A percentile compares a stretch with the other conserved stretches of the same genome.
Evolutionary conservation across 1,140 invertebrate genomes (phyloP).

Genomic region (Cheumatopsyche charites): DNA sequence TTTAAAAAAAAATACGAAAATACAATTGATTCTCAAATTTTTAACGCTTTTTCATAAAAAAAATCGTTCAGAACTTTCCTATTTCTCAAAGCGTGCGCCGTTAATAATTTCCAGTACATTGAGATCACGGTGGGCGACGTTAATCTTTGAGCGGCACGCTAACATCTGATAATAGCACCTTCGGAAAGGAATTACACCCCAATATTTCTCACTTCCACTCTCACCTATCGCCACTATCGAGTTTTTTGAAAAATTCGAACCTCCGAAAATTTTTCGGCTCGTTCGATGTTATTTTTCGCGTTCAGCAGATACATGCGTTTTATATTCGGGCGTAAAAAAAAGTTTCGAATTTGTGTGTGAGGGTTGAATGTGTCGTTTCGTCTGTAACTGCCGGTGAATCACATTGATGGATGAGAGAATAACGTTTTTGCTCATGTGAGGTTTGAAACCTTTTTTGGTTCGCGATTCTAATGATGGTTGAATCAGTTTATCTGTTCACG

Average conservation of each 20-base stretch:
- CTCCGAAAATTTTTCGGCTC: too few species aligned
- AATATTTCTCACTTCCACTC: background rate
- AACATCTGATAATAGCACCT: constrained; percentile 27
- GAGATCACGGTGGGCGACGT: constrained; percentile 5
- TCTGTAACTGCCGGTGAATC: background rate
- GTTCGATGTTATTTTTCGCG: background rate
- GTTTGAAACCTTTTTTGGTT: too few species aligned
- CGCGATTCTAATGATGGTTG: too few species aligned
- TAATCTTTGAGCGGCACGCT: constrained; percentile 25
- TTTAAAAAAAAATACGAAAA: too few species aligned
- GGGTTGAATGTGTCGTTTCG: background rate
- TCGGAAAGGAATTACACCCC: constrained; percentile 1
- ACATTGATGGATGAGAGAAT: constrained; percentile 17
- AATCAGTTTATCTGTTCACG: too few species aligned
- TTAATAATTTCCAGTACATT: constrained; percentile 32
- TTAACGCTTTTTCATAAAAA: too few species aligned
- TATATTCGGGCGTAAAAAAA: too few species aligned
- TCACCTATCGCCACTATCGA: background rate
- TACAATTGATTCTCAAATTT: too few species aligned
- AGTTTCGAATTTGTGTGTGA: background rate
- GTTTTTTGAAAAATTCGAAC: background rate
- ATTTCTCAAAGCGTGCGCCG: constrained; percentile 17
- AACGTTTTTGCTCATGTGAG: constrained; percentile 10
- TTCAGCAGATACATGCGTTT: too few species aligned
- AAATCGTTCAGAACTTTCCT: too few species aligned